Base-by-base conservation (phyloP, 2,888 invertebrate genomes). In the Dastarcus helophoroides region DNA sequence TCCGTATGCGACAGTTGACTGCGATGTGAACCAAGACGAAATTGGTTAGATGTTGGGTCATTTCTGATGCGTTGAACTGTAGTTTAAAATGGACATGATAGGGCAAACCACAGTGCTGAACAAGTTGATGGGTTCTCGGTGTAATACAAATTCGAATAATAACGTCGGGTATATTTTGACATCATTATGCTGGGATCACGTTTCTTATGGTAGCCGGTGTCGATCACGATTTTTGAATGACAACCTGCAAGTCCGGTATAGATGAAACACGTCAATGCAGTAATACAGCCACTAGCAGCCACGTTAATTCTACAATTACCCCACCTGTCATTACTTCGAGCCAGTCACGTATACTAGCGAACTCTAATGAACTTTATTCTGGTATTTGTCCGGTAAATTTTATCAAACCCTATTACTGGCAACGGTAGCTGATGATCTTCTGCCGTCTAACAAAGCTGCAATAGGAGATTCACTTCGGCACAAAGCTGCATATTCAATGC, bases 141-240 rank as follows among this genome's bases (percentile, higher is more conserved):
- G 44, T 43, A 45, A 50, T 47, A 46, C 43, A 41, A 43, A 48
- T 41, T 44, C 44, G 38, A 46, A 48, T 42, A 44, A 42, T 14
- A 34, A 31, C 21, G 13, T 26, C 12, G 5, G 26, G 48, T 49
- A 45, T 54, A 57, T 52, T 58, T 56, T 54, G 57, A 57, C 56
- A 54, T 58, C 53, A 57, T 56, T 56, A 58, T 50, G 45, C 39
- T 42, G 50, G 43, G 53, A 51, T 59, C 59, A 59, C 58, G 59
- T 58, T 59, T 56, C 51, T 48, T 54, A 59, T 58, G 52, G 58
- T 58, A 59, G 58, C 59, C 54, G 48, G 53, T 55, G 54, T 56
- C 51, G 53, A 55, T 56, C 58, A 58, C 58, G 58, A 56, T 51
- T 48, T 33, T 33, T 49, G 48, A 53, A 48, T 50, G 50, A 50